Evolutionary conservation across 2,888 invertebrate genomes (phyloP), one percentile per base, ranked within the genome.

Genomic region (Boloria euphrosyne): DNA sequence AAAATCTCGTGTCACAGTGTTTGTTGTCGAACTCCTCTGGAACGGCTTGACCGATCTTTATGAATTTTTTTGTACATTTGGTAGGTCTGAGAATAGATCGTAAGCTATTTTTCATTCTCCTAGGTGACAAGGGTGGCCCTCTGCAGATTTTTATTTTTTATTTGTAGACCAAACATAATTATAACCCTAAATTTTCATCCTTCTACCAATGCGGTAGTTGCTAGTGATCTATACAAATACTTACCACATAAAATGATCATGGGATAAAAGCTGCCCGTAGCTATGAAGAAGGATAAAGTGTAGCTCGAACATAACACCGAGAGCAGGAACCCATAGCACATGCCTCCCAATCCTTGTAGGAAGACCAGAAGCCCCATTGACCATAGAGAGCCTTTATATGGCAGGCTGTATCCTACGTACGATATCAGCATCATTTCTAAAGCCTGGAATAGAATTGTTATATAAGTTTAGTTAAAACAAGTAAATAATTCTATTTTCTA

Each of bases 231-330:
- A 38, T 10, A 38, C 7, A 18, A 1, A 5, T 5, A 89, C 94
- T 91, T 84, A 97, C 98, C 98, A 82, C 97, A 96, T 6, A 97
- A 89, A 70, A 98, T 89, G 71, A 98, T 94, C 93, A 97, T 95
- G 0, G 98, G 98, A 80, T 98, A 98, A 80, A 98, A 98, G 71
- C 96, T 96, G 14, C 98, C 98, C 0, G 97, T 95, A 0, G 97
- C 94, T 13, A 96, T 93, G 81, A 97, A 97, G 91, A 97, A 97
- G 0, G 97, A 96, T 76, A 96, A 93, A 0, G 95, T 95, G 75
- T 97, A 97, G 43, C 96, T 95, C 22, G 94, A 93, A 78, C 96
- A 96, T 73, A 96, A 88, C 0, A 97, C 94, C 0, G 98, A 97
- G 59, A 98, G 95, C 49, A 97, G 93, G 79, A 98, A 95, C 49